Evolutionary conservation across 2,888 invertebrate species (phyloP), one percentile per base, ranked within the genome.

Genomic region (Lypha dubia): DNA sequence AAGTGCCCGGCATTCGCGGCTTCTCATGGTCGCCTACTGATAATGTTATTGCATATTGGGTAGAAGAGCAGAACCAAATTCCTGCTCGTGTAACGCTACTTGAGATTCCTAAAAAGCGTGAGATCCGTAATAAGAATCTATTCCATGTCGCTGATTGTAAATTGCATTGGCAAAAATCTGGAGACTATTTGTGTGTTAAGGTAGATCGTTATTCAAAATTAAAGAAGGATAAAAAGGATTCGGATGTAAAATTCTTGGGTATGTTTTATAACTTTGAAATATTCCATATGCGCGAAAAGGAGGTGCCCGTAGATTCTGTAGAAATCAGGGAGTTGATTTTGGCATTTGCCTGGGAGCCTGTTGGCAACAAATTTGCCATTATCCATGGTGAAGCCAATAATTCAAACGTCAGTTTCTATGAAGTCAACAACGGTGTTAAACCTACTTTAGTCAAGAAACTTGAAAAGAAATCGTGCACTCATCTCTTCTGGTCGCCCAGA

Each of bases 1-100:
- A 98, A 92, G 96, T 97, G 56, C 94, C 95, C 7, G 97, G 97
- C 51, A 97, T 98, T 88, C 94, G 97, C 87, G 98, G 98, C 90
- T 99, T 99, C 93, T 96, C 96, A 88, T 99, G 99, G 99, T 99
- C 99, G 0, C 99, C 99, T 0, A 97, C 98, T 0, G 98, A 99
- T 91, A 99, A 98, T 90, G 94, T 97, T 44, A 94, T 99, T 62
- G 99, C 99, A 0, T 99, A 98, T 92, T 99, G 99, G 98, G 98
- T 99, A 4, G 98, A 98, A 0, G 99, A 99, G 93, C 96, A 98
- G 90, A 98, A 98, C 90, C 97, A 98, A 90, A 98, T 98, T 0
- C 99, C 99, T 11, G 99, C 99, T 1, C 94, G 98, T 89, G 98
- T 99, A 1, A 98, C 97, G 0, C 94, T 99, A 0, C 94, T 99